Percentiles rank a stretch among this genome's conserved stretches.
Conservation (phyloP, 2,113 vertebrate species). For the Manacus vitellinus region DNA sequence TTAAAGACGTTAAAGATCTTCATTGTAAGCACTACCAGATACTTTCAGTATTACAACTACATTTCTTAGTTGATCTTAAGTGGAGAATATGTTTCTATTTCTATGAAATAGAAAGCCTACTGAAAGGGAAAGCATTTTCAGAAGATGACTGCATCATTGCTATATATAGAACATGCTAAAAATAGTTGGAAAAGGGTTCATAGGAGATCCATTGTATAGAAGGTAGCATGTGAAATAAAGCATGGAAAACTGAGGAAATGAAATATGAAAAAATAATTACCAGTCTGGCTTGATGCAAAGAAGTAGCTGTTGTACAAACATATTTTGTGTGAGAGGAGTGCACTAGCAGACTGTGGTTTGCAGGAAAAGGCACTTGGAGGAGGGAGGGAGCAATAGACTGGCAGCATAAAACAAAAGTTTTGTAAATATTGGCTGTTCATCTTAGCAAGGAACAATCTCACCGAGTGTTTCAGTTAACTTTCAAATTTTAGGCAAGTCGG, state of each 20-base stretch:
- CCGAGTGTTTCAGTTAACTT: not conserved
- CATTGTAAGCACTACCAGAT: not conserved
- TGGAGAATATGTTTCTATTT: not conserved
- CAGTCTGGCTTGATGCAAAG: not conserved
- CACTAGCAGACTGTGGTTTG: not conserved
- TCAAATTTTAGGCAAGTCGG: not conserved
- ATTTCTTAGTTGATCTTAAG: not conserved
- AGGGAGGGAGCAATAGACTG: not conserved
- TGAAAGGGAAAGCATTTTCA: not conserved
- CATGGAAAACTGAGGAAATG: not conserved
- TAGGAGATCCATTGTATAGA: not conserved
- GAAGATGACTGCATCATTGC: not conserved
- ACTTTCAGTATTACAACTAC: not conserved
- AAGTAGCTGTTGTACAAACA: not conserved
- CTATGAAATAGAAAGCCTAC: not conserved
- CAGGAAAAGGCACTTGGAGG: not conserved
- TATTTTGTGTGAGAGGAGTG: slow-evolving; percentile 14
- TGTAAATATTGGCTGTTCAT: not conserved
- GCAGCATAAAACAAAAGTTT: not conserved
- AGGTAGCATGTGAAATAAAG: not conserved
- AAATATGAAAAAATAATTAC: not conserved
- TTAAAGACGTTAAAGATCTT: not conserved
- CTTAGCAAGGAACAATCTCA: not conserved
- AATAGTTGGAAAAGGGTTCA: not conserved
- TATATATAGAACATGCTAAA: not conserved